A percentile compares a stretch with the other conserved stretches of the same genome.
These are phyloP conservation scores for Xiphydria camelus DNA, from an alignment of 2,888 invertebrate genomes.

Conservation along the genomic window DNA sequence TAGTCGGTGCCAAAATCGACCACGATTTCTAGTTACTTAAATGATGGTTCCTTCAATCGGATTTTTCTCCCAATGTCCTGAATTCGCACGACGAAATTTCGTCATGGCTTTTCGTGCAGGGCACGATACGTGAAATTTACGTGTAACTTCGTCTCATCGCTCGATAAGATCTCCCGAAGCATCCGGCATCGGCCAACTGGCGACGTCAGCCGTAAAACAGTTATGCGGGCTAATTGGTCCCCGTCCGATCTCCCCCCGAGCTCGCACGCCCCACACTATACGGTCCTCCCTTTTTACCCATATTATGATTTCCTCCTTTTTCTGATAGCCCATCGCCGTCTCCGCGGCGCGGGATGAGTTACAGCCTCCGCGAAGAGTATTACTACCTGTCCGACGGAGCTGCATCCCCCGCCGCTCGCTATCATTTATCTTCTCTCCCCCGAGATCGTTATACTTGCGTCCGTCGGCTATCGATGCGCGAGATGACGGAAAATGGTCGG, in stretches of 20 bases:
- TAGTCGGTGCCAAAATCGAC: too few relatives aligned
- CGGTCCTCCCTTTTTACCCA: conserved; percentile 6
- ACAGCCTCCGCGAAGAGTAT: conserved; percentile 48
- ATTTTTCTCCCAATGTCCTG: too few relatives aligned
- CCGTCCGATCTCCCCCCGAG: conserved; percentile 19
- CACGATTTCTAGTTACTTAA: too few relatives aligned
- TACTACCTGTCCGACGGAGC: conserved; percentile 50
- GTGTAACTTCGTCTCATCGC: too few relatives aligned
- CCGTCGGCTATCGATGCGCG: conserved; percentile 15
- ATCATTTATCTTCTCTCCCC: conserved; percentile 48
- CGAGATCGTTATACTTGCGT: conserved; percentile 39
- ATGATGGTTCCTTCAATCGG: too few relatives aligned
- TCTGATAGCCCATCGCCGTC: conserved; percentile 43
- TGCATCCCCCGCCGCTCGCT: conserved; percentile 38
- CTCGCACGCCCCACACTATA: too few relatives aligned
- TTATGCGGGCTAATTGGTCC: conserved; percentile 47
- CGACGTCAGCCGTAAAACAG: conserved; percentile 34
- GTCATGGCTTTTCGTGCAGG: not conserved
- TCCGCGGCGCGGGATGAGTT: conserved; percentile 42
- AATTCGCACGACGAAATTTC: too few relatives aligned
- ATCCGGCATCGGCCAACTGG: conserved; percentile 1
- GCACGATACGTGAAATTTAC: too few relatives aligned
- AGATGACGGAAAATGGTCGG: conserved; percentile 3
- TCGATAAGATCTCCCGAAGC: conserved; percentile 39
- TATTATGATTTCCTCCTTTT: conserved; percentile 35